Percentiles rank a stretch among this genome's conserved stretches.
Evolutionary conservation across 2,888 invertebrate species (phyloP).

Genomic region (Sphinx pinastri): DNA sequence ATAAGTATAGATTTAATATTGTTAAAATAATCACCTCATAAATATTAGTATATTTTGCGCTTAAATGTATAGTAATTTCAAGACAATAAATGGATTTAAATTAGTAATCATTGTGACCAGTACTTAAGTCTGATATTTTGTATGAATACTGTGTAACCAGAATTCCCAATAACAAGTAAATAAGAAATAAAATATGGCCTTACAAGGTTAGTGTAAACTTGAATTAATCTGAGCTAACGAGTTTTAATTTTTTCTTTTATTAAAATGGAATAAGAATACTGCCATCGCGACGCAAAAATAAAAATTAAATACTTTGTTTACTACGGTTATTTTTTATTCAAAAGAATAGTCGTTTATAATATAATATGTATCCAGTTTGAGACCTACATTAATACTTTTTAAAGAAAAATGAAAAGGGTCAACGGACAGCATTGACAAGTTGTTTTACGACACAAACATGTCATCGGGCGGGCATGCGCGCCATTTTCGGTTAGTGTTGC

Average conservation of each 20-base stretch:
- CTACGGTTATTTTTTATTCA: too few relatives aligned
- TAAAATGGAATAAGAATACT: not conserved
- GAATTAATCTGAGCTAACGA: too few relatives aligned
- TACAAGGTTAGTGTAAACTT: too few relatives aligned
- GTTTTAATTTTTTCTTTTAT: not conserved
- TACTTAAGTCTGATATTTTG: not conserved
- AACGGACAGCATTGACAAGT: conserved; percentile 18
- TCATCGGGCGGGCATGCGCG: conserved; percentile 21
- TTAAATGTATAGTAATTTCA: not conserved
- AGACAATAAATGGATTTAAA: not conserved
- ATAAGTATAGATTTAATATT: too few relatives aligned
- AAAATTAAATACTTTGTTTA: too few relatives aligned
- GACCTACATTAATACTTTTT: conserved; percentile 9
- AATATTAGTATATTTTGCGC: not conserved
- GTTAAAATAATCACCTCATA: too few relatives aligned
- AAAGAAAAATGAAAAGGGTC: conserved; percentile 12
- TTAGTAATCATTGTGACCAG: not conserved
- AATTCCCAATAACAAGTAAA: too few relatives aligned
- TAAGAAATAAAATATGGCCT: too few relatives aligned
- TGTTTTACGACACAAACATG: conserved; percentile 17
- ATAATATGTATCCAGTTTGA: not conserved
- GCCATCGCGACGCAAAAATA: too few relatives aligned
- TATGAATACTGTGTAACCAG: not conserved
- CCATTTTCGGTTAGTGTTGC: conserved; percentile 23
- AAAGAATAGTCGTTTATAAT: too few relatives aligned